Base-by-base conservation (phyloP, 92 coral and sea anemone species). In the Plumapathes pennacea region DNA sequence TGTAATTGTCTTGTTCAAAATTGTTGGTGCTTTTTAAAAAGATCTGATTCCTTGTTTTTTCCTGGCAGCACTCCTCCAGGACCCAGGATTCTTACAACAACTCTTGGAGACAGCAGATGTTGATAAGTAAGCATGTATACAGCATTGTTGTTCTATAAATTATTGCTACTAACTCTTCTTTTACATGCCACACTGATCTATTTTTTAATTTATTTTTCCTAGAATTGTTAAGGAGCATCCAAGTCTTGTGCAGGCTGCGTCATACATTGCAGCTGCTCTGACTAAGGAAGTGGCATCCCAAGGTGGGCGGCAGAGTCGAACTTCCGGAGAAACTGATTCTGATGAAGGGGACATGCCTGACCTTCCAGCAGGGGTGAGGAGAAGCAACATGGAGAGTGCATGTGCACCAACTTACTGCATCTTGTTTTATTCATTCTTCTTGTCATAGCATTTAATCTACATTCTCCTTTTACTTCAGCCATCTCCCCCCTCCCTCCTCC, bases 241-340 rank as follows among this genome's bases (percentile, higher is more conserved):
- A 4, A 82, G 94, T 25, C 71, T 92, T 26, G 82, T 92, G 10
- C 96, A 92, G 67, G 98, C 98, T 37, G 98, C 98, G 9, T 88
- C 98, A 0, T 89, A 92, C 47, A 66, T 92, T 22, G 98, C 98
- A 5, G 96, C 96, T 22, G 98, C 95, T 2, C 71, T 91, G 41
- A 83, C 96, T 10, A 92, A 82, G 61, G 98, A 92, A 53, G 78
- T 81, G 23, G n/a, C n/a, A n/a, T n/a, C n/a, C n/a, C n/a, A n/a
- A n/a, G n/a, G n/a, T n/a, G n/a, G n/a, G n/a, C n/a, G n/a, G n/a
- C n/a, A n/a, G n/a, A n/a, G n/a, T n/a, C n/a, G n/a, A n/a, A n/a
- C n/a, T n/a, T n/a, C n/a, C n/a, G n/a, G n/a, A n/a, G n/a, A n/a
- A n/a, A n/a, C n/a, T n/a, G 70, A 80, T 62, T 83, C 67, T 48